Evolutionary conservation across 2,888 invertebrate genomes (phyloP), one percentile per base, ranked within the genome.

Genomic region (Lasioglossum figueresi): DNA sequence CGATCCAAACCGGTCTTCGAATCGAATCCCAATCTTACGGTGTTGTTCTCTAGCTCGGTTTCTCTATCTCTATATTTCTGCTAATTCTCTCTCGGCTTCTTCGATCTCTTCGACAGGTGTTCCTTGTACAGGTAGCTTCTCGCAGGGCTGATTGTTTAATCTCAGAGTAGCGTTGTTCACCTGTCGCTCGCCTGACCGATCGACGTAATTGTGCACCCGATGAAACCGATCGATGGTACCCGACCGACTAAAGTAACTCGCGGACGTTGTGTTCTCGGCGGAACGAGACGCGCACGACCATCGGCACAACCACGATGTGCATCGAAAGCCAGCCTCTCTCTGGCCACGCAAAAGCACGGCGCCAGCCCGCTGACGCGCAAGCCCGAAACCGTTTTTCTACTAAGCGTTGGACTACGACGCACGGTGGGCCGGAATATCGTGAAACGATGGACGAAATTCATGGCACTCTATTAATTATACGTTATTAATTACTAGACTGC

Each of bases 301-400:
- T 80, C 84, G 48, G 52, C 72, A 76, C 83, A 79, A 63, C 70
- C 34, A 66, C 66, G 66, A 31, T 34, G 66, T 85, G 63, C 77
- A 85, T 85, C 72, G 85, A 66, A 66, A 34, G 34, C 66, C 34
- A 66, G 66, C 63, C 63, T 63, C 63, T 63, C 63, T 31, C 88
- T 84, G 72, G 88, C 90, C 87, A 92, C 91, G 91, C 93, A 91
- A 93, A 92, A 91, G 91, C 91, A 91, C 92, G 87, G 91, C 88
- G 88, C 85, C 76, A 43, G 45, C 70, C 45, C 23, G 78, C 83
- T 83, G 40, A 37, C 88, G 88, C 88, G 88, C 88, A 88, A 88
- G 88, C 80, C 83, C 88, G 59, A 23, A 34, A 14, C 37, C 68
- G 43, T 82, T 79, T 80, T 83, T 56, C 68, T 43, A 79, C 23